Evolutionary conservation across 2,888 invertebrate genomes (phyloP).

Genomic region (Apocheima hispidaria): DNA sequence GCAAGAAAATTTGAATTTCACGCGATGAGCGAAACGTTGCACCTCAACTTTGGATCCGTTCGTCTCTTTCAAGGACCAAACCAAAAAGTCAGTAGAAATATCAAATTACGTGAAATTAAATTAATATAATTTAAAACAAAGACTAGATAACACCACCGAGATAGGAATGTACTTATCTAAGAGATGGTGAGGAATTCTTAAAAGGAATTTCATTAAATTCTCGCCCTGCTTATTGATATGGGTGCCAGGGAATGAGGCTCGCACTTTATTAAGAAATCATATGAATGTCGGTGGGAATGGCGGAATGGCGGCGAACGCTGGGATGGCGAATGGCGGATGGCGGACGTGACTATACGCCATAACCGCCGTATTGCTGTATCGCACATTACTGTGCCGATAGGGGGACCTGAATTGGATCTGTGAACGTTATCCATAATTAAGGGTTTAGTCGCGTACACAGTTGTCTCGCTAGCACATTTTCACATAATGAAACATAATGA

Average conservation of each 20-base stretch:
- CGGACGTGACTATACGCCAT: conserved; percentile 79
- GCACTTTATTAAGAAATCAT: conserved; percentile 84
- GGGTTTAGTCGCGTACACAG: too few relatives aligned
- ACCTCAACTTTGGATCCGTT: too few relatives aligned
- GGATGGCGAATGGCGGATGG: conserved; percentile 52
- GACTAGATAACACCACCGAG: conserved; percentile 47
- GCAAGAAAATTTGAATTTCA: too few relatives aligned
- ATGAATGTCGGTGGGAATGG: conserved; percentile 76
- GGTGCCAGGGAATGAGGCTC: conserved; percentile 73
- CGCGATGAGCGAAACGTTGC: too few relatives aligned
- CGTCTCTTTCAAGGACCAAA: background rate
- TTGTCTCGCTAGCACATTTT: too few relatives aligned
- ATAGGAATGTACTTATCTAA: conserved; percentile 64
- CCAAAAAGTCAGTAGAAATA: background rate
- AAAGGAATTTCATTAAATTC: conserved; percentile 76
- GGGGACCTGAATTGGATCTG: conserved; percentile 16
- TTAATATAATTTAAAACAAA: conserved; percentile 57
- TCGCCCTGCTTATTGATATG: conserved; percentile 79
- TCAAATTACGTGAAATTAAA: background rate
- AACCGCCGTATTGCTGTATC: conserved; percentile 70
- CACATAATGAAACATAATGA: too few relatives aligned
- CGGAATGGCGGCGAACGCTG: conserved; percentile 59
- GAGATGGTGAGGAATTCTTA: conserved; percentile 65
- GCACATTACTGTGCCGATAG: conserved; percentile 43
- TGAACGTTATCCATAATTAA: background rate